Base-by-base conservation (phyloP, 2,888 invertebrate species). In the Petrophora chlorosata region DNA sequence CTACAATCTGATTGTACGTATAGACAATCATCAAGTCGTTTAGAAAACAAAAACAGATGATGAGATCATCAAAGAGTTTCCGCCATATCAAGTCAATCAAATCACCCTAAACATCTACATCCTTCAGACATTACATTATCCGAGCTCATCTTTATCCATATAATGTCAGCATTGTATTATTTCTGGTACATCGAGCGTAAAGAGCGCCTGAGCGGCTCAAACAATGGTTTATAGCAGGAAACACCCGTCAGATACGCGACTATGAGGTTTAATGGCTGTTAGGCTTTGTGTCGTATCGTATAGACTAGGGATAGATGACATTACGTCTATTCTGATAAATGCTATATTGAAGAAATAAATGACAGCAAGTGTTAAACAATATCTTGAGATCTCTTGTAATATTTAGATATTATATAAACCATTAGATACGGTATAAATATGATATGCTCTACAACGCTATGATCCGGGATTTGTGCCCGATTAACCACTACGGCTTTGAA, bases 171-270 rank as follows among this genome's bases (percentile, higher is more conserved):
- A 73, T 73, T 68, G 67, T 73, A 58, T 67, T 72, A 61, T 71
- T 73, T 73, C 67, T 70, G 76, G 72, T 65, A 75, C 67, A 75
- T 67, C 59, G 61, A 69, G 59, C 76, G 68, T 56, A 48, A 51
- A 49, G 58, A 57, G 10, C 25, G 9, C 9, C 25, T 25, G 25
- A 4, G 3, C 25, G 3, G 5, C 54, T 61, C 57, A 63, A 66
- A 74, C 76, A 74, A 76, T 74, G 69, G 73, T 62, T 70, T 69
- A 67, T 66, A 58, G 62, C 73, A 74, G 74, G 73, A 73, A 69
- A 67, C 73, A 67, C 68, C 59, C 60, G 69, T 70, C 69, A 68
- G 65, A 62, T 61, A 59, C 66, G 66, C 65, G 69, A 59, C 68
- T 65, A 53, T 60, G 57, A 65, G 63, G 59, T 71, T 73, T 61